A percentile compares a stretch with the other conserved stretches of the same genome.
phyloP scores from a whole-genome alignment of 2,888 invertebrate genomes.

The Coronaproctus castanopsis region DNA sequence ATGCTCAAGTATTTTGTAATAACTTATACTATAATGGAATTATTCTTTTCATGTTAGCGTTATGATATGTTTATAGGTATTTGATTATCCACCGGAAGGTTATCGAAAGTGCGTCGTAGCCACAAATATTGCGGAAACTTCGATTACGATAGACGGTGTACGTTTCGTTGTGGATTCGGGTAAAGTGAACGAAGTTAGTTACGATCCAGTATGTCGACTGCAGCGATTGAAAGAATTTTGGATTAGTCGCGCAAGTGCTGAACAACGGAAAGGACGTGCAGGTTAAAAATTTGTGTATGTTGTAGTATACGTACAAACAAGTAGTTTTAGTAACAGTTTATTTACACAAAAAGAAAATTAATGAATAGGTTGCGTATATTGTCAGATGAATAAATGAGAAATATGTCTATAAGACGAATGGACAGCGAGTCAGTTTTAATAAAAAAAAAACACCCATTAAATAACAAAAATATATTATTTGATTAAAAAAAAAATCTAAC shows the following conservation, averaged over 20 bases:
- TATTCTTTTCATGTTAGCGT: no score
- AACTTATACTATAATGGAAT: no score
- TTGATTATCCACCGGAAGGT: slow-evolving; percentile 86
- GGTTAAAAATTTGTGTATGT: slow-evolving; percentile 26
- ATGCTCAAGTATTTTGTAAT: no score
- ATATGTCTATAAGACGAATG: no score
- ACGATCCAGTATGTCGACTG: slow-evolving; percentile 74
- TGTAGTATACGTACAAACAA: background rate
- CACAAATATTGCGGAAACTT: slow-evolving; percentile 97
- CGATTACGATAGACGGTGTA: slow-evolving; percentile 93
- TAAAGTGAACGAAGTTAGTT: slow-evolving; percentile 90
- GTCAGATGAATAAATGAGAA: no score
- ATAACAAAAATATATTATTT: no score
- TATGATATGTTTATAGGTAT: slow-evolving; percentile 43
- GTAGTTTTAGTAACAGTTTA: background rate
- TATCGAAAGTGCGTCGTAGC: slow-evolving; percentile 90
- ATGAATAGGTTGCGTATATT: background rate
- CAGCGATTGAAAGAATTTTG: slow-evolving; percentile 81
- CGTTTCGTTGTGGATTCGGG: slow-evolving; percentile 94
- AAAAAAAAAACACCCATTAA: no score
- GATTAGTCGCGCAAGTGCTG: slow-evolving; percentile 93
- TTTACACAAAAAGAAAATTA: background rate
- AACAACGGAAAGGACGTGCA: slow-evolving; percentile 86
- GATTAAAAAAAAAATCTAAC: no score
- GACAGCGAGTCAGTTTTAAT: no score